phyloP scores from a whole-genome alignment of 2,888 invertebrate genomes.

The Sminthurinus aureus region DNA sequence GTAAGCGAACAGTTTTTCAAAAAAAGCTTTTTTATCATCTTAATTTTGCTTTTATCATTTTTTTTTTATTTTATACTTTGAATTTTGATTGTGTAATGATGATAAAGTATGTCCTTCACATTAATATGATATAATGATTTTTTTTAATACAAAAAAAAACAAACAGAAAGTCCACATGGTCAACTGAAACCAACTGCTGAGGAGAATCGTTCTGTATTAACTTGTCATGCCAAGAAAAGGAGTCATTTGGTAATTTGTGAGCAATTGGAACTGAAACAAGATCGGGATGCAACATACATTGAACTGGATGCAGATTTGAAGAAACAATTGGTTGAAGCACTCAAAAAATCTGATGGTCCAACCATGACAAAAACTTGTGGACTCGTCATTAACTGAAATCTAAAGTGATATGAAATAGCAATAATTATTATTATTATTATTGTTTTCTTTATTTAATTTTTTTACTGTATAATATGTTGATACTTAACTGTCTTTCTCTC shows the following conservation, averaged over 20 bases:
- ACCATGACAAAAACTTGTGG: neutral
- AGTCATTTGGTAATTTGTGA: conserved; percentile 15
- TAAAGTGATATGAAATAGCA: no score
- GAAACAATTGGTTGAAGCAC: conserved; percentile 6
- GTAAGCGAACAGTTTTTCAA: neutral
- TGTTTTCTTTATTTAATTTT: no score
- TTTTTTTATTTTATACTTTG: neutral
- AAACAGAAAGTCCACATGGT: conserved; percentile 24
- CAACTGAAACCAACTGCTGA: conserved; percentile 9
- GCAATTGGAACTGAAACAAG: neutral
- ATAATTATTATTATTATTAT: no score
- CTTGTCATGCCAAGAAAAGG: conserved; percentile 22
- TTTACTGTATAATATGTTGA: no score
- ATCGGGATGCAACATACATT: neutral
- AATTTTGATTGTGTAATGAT: neutral
- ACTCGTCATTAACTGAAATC: neutral
- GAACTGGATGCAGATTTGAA: neutral
- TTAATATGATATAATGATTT: no score
- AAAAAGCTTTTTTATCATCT: neutral
- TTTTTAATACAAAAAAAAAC: neutral
- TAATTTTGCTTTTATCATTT: neutral
- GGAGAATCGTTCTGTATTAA: conserved; percentile 13
- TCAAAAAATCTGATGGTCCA: neutral
- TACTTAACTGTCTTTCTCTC: no score
- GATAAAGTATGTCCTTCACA: neutral